Evolutionary conservation across 1,140 invertebrate genomes (phyloP).

Genomic region (Caenorhabditis briggsae): DNA sequence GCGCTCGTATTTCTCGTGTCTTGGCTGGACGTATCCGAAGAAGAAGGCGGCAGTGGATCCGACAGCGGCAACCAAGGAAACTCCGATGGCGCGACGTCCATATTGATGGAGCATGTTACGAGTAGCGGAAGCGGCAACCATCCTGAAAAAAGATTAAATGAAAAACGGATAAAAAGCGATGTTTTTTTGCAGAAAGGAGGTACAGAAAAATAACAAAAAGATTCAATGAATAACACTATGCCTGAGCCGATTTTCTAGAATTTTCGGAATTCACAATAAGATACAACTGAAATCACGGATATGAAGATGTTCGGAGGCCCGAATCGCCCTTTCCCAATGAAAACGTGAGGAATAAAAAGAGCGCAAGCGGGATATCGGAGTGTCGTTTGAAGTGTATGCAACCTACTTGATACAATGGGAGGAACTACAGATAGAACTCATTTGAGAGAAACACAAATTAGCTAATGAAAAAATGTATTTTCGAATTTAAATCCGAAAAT

Average conservation of each 20-base stretch:
- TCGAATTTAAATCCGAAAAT: background rate
- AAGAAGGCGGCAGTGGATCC: conserved; percentile 62
- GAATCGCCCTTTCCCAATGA: conserved; percentile 22
- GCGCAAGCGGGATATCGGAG: background rate
- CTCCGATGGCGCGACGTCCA: conserved; percentile 61
- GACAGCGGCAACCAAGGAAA: conserved; percentile 63
- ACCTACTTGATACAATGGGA: too few relatives aligned
- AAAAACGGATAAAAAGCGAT: too few relatives aligned
- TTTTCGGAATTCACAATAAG: background rate
- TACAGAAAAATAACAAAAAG: too few relatives aligned
- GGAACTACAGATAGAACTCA: too few relatives aligned
- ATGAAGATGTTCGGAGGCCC: background rate
- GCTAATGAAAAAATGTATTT: background rate
- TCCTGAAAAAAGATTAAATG: conserved; percentile 10
- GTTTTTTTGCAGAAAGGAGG: too few relatives aligned
- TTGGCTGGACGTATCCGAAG: conserved; percentile 72
- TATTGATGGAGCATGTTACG: conserved; percentile 52
- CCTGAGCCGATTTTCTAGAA: too few relatives aligned
- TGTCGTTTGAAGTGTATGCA: background rate
- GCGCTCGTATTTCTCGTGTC: conserved; percentile 69
- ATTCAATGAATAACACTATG: too few relatives aligned
- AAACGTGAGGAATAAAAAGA: conserved; percentile 9
- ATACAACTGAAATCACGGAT: background rate
- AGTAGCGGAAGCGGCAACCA: conserved; percentile 48
- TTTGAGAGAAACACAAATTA: background rate